Percentiles rank a stretch among this genome's conserved stretches.
Conservation (phyloP, 2,888 invertebrate species). For the Chaetoderma sp. region DNA sequence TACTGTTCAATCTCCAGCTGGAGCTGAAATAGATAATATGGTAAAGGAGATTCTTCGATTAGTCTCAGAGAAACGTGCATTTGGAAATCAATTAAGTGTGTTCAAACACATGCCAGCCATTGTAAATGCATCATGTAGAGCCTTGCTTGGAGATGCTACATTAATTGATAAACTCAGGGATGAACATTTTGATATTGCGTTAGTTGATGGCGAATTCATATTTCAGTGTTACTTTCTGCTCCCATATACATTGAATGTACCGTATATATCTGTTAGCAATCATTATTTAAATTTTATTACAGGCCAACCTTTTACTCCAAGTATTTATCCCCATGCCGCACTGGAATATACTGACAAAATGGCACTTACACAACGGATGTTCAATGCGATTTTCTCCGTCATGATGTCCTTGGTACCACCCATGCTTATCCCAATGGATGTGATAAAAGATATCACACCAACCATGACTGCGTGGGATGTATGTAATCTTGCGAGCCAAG, state of each 20-base stretch:
- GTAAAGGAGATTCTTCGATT: not conserved
- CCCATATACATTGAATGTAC: slow-evolving; percentile 19
- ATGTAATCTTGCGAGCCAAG: slow-evolving; percentile 17
- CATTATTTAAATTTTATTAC: not conserved
- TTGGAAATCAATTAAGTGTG: not conserved
- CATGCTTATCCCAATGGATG: slow-evolving; percentile 1
- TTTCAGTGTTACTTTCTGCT: slow-evolving; percentile 9
- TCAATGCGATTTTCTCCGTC: not conserved
- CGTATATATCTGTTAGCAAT: slow-evolving; percentile 15
- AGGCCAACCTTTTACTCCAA: not conserved
- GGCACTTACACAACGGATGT: not conserved
- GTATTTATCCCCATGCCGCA: not conserved
- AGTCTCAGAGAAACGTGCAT: not conserved
- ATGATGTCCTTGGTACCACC: not conserved
- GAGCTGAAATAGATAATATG: not conserved
- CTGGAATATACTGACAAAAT: not conserved
- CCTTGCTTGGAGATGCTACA: not conserved
- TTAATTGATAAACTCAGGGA: not conserved
- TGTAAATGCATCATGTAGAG: not conserved
- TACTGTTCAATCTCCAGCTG: too few species aligned
- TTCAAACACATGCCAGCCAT: slow-evolving; percentile 15
- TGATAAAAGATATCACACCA: slow-evolving; percentile 33
- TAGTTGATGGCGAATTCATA: slow-evolving; percentile 12
- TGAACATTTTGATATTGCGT: slow-evolving; percentile 23
- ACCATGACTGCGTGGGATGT: slow-evolving; percentile 33